A percentile compares a stretch with the other conserved stretches of the same genome.
Evolutionary conservation across 2,888 invertebrate genomes (phyloP).

Genomic region (Campoplex capitator): DNA sequence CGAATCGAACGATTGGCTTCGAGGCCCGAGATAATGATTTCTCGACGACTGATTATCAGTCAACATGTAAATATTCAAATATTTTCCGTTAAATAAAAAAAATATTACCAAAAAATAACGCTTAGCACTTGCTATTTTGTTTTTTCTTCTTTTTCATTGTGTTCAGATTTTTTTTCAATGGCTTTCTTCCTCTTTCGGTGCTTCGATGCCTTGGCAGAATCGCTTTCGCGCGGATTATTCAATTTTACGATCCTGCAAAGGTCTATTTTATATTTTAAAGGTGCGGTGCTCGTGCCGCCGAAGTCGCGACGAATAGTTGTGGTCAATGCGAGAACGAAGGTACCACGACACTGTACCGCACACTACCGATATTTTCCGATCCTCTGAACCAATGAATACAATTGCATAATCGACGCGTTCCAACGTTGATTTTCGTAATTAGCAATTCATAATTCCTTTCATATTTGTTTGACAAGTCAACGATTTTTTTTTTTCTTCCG

Average conservation of each 20-base stretch:
- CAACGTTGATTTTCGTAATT: not conserved
- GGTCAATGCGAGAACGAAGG: slow-evolving; percentile 73
- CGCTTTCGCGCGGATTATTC: slow-evolving; percentile 34
- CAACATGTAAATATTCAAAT: slow-evolving; percentile 81
- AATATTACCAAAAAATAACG: slow-evolving; percentile 6
- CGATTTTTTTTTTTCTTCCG: not conserved
- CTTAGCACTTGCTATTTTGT: not conserved
- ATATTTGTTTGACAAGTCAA: not conserved
- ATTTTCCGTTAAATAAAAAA: slow-evolving; percentile 79
- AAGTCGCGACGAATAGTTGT: slow-evolving; percentile 81
- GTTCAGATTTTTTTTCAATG: slow-evolving; percentile 10
- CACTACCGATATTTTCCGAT: slow-evolving; percentile 48
- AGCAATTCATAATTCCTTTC: too few relatives aligned
- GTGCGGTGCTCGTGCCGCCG: slow-evolving; percentile 79
- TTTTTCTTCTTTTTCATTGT: not conserved
- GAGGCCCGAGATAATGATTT: slow-evolving; percentile 41
- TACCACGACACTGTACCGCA: slow-evolving; percentile 43
- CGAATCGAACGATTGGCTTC: slow-evolving; percentile 43
- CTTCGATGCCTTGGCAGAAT: slow-evolving; percentile 14
- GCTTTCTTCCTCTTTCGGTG: slow-evolving; percentile 1
- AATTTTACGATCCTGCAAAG: slow-evolving; percentile 80
- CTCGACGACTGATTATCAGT: slow-evolving; percentile 39
- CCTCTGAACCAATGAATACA: slow-evolving; percentile 62
- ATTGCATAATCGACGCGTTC: slow-evolving; percentile 9
- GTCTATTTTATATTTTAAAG: slow-evolving; percentile 84